Conservation (phyloP, 1,140 invertebrate genomes). For the Drosophila prosaltans region DNA sequence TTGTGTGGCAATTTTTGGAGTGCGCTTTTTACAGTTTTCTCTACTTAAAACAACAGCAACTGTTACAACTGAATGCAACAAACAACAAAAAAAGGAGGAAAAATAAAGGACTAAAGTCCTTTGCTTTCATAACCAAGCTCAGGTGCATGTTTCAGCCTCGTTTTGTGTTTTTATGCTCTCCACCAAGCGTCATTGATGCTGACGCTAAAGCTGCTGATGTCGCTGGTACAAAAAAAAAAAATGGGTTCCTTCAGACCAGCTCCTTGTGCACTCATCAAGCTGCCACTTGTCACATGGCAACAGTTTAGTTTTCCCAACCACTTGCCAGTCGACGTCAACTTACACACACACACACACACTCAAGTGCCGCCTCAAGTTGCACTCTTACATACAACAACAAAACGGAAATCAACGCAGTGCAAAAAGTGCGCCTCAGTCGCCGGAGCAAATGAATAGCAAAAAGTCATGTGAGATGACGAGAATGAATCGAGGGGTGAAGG, state of each 20-base stretch:
- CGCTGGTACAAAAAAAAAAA: neutral
- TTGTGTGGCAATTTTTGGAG: conserved; percentile 71
- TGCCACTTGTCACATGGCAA: conserved; percentile 80
- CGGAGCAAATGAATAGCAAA: conserved; percentile 69
- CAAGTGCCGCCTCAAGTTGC: conserved; percentile 75
- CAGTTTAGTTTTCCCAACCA: conserved; percentile 77
- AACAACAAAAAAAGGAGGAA: too few relatives aligned
- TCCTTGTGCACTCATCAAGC: conserved; percentile 64
- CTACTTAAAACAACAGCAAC: conserved; percentile 73
- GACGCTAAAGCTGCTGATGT: conserved; percentile 69
- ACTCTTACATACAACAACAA: conserved; percentile 73
- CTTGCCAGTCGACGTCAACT: conserved; percentile 46
- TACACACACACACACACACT: conserved; percentile 54
- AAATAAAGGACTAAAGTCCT: conserved; percentile 25
- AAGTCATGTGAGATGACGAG: conserved; percentile 30
- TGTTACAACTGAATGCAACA: conserved; percentile 11
- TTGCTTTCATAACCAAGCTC: conserved; percentile 31
- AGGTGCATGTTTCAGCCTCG: conserved; percentile 58
- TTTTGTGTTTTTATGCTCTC: conserved; percentile 47
- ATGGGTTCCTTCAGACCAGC: conserved; percentile 13
- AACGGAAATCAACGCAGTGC: conserved; percentile 76
- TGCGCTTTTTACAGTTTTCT: conserved; percentile 69
- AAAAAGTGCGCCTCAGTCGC: conserved; percentile 67
- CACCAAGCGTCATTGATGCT: conserved; percentile 75
- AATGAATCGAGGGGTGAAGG: conserved; percentile 6